Evolutionary conservation across 2,113 vertebrate species (phyloP).

Genomic region (Nannospalax galili): DNA sequence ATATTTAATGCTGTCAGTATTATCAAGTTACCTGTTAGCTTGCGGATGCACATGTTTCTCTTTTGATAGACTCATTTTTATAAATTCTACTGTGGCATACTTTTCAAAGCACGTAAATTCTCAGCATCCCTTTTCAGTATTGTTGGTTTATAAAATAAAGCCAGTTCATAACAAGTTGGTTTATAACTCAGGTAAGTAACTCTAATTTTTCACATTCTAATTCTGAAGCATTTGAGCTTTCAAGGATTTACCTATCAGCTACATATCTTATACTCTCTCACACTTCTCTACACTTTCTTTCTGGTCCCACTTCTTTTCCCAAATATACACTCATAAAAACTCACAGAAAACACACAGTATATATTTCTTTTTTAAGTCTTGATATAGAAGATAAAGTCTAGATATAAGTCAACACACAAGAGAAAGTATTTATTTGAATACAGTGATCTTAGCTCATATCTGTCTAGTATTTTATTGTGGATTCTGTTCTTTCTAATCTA

Average conservation of each 20-base stretch:
- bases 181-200: background rate
- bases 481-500: background rate
- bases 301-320: too few relatives aligned
- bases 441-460: background rate
- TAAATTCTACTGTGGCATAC: background rate
- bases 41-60: background rate
- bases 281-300: too few relatives aligned
- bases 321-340: too few relatives aligned
- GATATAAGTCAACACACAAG: too few relatives aligned
- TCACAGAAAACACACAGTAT: too few relatives aligned
- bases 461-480: background rate
- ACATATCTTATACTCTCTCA: too few relatives aligned
- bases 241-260: background rate
- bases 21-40: background rate
- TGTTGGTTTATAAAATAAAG: background rate
- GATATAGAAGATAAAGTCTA: too few relatives aligned
- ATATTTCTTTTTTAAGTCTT: too few relatives aligned
- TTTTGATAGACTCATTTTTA: background rate
- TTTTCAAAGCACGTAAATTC: constrained; percentile 13
- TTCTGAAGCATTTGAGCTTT: background rate
- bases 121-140: background rate
- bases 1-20: background rate
- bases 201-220: background rate
- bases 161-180: background rate
- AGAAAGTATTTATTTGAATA: background rate